Evolutionary conservation across 2,113 vertebrate species (phyloP).

Genomic region (Oreotragus oreotragus): DNA sequence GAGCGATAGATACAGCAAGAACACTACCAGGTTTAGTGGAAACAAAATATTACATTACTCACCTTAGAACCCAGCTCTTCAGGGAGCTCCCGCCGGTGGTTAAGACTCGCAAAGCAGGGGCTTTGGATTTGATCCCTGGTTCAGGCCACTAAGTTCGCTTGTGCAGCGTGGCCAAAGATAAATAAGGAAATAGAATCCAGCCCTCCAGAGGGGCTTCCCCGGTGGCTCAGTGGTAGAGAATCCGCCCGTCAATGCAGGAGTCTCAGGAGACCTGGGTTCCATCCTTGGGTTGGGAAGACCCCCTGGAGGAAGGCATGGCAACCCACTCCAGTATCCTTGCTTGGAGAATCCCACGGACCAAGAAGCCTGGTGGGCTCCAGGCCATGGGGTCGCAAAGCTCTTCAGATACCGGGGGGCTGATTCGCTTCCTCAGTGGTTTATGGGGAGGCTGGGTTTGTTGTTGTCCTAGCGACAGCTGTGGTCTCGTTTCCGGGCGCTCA

Average conservation of each 20-base stretch:
- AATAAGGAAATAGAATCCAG: neutral
- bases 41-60: neutral
- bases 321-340: neutral
- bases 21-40: too few species aligned
- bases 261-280: neutral
- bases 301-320: neutral
- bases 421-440: neutral
- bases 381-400: neutral
- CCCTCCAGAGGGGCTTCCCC: neutral
- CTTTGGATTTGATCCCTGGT: neutral
- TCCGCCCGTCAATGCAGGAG: rapidly evolving
- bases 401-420: neutral
- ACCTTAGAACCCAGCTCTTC: neutral
- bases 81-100: rapidly evolving
- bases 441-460: neutral
- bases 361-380: neutral
- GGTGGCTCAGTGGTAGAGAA: neutral
- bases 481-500: neutral
- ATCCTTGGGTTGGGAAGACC: neutral
- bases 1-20: neutral
- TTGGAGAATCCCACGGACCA: neutral
- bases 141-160: neutral
- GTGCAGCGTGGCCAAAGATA: neutral
- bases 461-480: neutral
- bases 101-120: neutral